Percentiles rank a stretch among this genome's conserved stretches.
Conservation (phyloP, 2,888 invertebrate genomes). For the Pseudococcus viburni region DNA sequence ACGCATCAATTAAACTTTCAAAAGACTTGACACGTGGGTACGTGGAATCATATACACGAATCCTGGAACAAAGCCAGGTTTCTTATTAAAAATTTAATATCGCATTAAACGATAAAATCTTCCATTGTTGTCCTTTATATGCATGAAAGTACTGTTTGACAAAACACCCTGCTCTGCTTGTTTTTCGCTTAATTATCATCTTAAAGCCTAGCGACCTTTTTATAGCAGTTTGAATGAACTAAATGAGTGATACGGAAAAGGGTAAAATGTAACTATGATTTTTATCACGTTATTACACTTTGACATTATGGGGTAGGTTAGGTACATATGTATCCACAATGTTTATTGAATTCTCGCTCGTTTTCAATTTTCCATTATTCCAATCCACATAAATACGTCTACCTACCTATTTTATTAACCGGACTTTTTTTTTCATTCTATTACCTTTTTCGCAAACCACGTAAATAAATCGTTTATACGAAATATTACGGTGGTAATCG, state of each 20-base stretch:
- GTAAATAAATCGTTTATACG: neutral
- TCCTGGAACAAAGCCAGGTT: slow-evolving; percentile 29
- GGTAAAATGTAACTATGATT: neutral
- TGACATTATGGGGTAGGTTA: neutral
- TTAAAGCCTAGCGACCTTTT: neutral
- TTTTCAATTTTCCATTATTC: neutral
- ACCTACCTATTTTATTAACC: neutral
- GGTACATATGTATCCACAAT: neutral
- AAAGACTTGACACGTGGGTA: slow-evolving; percentile 26
- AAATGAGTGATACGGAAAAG: neutral
- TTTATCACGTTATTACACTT: neutral
- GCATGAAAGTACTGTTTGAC: neutral
- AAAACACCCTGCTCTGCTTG: slow-evolving; percentile 4
- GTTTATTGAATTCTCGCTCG: neutral
- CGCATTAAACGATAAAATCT: slow-evolving; percentile 41
- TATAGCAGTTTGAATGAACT: neutral
- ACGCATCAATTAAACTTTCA: slow-evolving; percentile 16
- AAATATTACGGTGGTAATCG: neutral
- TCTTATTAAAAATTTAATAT: slow-evolving; percentile 41
- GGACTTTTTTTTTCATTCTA: neutral
- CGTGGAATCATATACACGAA: neutral
- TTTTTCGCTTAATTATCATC: slow-evolving; percentile 24
- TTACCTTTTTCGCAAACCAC: neutral
- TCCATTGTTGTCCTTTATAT: slow-evolving; percentile 31
- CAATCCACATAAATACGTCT: neutral